phyloP scores from a whole-genome alignment of 2,888 invertebrate genomes.

The Oscheius sp. region DNA sequence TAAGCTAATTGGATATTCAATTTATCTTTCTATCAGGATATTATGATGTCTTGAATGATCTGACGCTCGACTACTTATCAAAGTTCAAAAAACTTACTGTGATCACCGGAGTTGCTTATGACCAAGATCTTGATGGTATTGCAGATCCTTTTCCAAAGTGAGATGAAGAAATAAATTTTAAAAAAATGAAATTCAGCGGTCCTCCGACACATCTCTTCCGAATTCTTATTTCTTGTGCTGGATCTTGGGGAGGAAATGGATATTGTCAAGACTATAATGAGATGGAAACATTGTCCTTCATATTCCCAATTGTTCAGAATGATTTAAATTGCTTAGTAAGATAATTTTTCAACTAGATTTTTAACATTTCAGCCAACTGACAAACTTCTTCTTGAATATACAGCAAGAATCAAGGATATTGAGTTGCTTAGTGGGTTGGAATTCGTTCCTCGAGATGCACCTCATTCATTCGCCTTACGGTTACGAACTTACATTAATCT shows the following conservation, averaged over 20 bases:
- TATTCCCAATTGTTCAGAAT: constrained; percentile 20
- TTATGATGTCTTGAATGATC: constrained; percentile 12
- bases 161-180: background rate
- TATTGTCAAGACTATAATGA: constrained; percentile 16
- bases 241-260: constrained; percentile 2
- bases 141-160: constrained; percentile 5
- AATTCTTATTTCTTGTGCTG: constrained; percentile 8
- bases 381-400: constrained; percentile 27
- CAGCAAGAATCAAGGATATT: constrained; percentile 21
- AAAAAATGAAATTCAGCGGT: constrained; percentile 1
- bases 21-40: constrained; percentile 6
- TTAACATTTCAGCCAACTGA: constrained; percentile 12
- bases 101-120: constrained; percentile 37
- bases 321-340: constrained; percentile 30
- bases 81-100: constrained; percentile 37
- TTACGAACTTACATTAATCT: constrained; percentile 26
- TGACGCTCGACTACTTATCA: constrained; percentile 35
- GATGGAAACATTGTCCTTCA: constrained; percentile 23
- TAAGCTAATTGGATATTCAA: background rate
- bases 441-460: background rate
- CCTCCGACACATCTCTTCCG: constrained; percentile 28
- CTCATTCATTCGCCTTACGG: background rate
- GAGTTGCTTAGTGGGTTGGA: constrained; percentile 18
- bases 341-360: background rate
- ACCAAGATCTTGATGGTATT: constrained; percentile 38